Evolutionary conservation across 1,140 invertebrate genomes (phyloP), one percentile per base, ranked within the genome.

Genomic region (Bombus pyrosoma): DNA sequence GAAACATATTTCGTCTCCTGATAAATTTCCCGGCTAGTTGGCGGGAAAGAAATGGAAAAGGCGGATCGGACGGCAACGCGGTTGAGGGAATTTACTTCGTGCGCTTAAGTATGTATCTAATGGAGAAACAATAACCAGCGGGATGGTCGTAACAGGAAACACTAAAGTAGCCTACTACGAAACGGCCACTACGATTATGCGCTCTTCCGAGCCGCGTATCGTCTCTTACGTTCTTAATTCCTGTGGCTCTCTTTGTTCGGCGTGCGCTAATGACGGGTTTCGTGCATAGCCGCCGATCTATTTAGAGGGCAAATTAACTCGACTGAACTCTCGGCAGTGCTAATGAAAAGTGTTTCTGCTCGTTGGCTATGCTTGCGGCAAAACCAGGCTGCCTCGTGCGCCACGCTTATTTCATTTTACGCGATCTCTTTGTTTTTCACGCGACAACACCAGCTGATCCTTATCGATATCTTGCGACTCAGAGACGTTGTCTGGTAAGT

Each of bases 261-360:
- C 74, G 62, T 28, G 57, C 87, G 80, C 81, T 90, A 90, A 90
- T 90, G 85, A 89, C 69, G 77, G 85, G 77, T 87, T 90, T 74
- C 81, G 85, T 59, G 73, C 77, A 71, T 85, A 87, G 73, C 43
- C 87, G 57, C 62, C 87, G 87, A 90, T 90, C 89, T 89, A 90
- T 90, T 90, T 89, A 90, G 81, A 89, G 85, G 89, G 75, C 73
- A 85, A 75, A 89, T 89, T 86, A 89, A 86, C 87, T 89, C 87
- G 59, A 72, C 88, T 81, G 87, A 83, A 85, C 88, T 83, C 85
- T 76, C 72, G 73, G 12, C 13, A 68, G 85, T 69, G 87, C 81
- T 89, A 90, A 90, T 90, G 89, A 90, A 90, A 87, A 89, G 77
- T 81, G 53, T 87, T 82, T 76, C 69, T 77, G 81, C 83, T 89